phyloP scores from a whole-genome alignment of 2,888 invertebrate genomes.

The Drosophila buzzatii region DNA sequence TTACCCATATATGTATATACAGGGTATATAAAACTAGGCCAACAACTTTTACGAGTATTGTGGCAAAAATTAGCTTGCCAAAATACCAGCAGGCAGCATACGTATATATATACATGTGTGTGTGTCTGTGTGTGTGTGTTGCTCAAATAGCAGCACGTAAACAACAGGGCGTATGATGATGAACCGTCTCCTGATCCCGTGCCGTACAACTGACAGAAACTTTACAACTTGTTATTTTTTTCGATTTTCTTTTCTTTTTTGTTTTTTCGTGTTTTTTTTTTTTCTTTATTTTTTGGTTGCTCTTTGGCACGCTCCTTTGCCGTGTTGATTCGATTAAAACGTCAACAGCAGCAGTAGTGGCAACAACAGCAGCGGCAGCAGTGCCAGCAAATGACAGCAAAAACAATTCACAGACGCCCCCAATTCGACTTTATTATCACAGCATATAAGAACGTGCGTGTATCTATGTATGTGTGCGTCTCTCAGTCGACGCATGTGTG shows the following conservation, averaged over 20 bases:
- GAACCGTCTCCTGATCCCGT: conserved; percentile 8
- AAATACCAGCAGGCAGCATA: conserved; percentile 21
- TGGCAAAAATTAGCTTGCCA: conserved; percentile 66
- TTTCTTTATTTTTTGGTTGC: conserved; percentile 21
- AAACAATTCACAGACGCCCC: conserved; percentile 69
- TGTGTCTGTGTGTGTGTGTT: conserved; percentile 1
- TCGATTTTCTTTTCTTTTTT: conserved; percentile 33
- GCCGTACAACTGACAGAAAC: conserved; percentile 59
- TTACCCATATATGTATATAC: neutral
- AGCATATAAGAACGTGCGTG: conserved; percentile 25
- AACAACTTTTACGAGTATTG: conserved; percentile 51
- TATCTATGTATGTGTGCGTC: conserved; percentile 2
- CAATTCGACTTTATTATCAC: conserved; percentile 55
- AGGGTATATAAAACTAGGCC: conserved; percentile 27
- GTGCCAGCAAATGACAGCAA: conserved; percentile 39
- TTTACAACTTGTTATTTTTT: conserved; percentile 64
- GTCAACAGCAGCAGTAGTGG: conserved; percentile 62
- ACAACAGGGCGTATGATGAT: conserved; percentile 56
- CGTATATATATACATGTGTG: neutral
- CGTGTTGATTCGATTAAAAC: conserved; percentile 79
- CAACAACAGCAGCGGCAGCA: conserved; percentile 49
- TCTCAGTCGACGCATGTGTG: conserved; percentile 5
- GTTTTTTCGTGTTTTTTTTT: conserved; percentile 27
- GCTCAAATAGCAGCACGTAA: conserved; percentile 52
- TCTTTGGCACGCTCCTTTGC: conserved; percentile 58